Conservation (phyloP, 2,113 vertebrate genomes). For the Corythornis cristatus region DNA sequence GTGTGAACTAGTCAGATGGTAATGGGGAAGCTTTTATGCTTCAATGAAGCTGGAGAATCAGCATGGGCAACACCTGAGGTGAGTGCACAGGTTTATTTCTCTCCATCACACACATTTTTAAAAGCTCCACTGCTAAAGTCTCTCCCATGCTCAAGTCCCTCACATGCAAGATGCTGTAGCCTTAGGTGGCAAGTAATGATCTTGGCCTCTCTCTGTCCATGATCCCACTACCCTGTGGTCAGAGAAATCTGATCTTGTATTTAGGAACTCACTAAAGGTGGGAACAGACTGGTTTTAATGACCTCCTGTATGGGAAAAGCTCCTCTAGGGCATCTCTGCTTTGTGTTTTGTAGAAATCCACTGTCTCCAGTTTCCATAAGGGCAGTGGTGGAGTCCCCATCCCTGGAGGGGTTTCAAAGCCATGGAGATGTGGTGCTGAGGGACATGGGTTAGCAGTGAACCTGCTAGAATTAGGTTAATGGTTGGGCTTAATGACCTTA, state of each 20-base stretch:
- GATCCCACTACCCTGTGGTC: neutral
- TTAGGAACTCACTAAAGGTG: neutral
- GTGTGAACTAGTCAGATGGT: neutral
- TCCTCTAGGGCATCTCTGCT: neutral
- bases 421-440: too few relatives aligned
- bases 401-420: too few relatives aligned
- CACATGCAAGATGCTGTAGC: neutral
- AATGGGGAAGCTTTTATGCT: neutral
- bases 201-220: neutral
- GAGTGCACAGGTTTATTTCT: accelerated
- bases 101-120: neutral
- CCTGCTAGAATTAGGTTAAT: too few relatives aligned
- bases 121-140: neutral
- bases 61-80: neutral
- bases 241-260: neutral
- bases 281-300: neutral
- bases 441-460: too few relatives aligned
- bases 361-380: neutral
- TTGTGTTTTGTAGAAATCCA: neutral
- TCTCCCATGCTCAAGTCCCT: neutral
- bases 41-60: neutral
- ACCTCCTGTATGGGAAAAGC: neutral
- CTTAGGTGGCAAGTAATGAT: neutral
- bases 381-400: too few relatives aligned
- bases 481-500: too few relatives aligned